Conservation (phyloP, 2,113 vertebrate species). For the Misgurnus anguillicaudatus region DNA sequence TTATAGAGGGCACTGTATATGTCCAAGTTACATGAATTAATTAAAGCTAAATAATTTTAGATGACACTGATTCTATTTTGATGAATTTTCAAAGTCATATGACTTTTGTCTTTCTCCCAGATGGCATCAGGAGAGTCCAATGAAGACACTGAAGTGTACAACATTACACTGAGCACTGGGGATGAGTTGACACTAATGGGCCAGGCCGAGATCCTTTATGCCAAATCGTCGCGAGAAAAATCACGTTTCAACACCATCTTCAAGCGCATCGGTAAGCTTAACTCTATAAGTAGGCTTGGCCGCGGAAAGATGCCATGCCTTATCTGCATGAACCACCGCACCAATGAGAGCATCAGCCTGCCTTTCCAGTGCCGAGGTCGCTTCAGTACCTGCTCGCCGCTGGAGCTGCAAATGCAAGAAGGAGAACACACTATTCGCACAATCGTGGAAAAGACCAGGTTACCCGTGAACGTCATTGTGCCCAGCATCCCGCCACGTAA, state of each 20-base stretch:
- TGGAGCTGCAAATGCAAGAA: slow-evolving; percentile 98
- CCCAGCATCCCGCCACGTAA: slow-evolving; percentile 90
- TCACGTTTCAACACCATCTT: slow-evolving; percentile 97
- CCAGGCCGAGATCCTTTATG: slow-evolving; percentile 98
- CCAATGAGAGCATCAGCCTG: slow-evolving; percentile 97
- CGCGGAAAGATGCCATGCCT: slow-evolving; percentile 98
- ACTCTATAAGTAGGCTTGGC: slow-evolving; percentile 91
- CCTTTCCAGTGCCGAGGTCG: slow-evolving; percentile 97
- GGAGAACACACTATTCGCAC: slow-evolving; percentile 96
- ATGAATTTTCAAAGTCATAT: background rate
- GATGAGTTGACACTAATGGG: slow-evolving; percentile 98
- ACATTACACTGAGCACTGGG: slow-evolving; percentile 92
- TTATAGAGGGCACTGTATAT: no score
- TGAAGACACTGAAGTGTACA: slow-evolving; percentile 97
- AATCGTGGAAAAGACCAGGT: slow-evolving; percentile 95
- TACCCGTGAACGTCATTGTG: slow-evolving; percentile 93
- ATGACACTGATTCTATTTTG: no score
- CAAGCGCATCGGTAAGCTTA: slow-evolving; percentile 94
- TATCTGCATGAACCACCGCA: slow-evolving; percentile 99
- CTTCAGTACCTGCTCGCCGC: slow-evolving; percentile 93
- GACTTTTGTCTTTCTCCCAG: slow-evolving; percentile 66
- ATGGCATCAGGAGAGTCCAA: slow-evolving; percentile 97
- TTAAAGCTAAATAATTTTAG: no score
- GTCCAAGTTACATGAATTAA: no score
- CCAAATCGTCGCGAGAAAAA: slow-evolving; percentile 93